Percentiles rank a stretch among this genome's conserved stretches.
These are phyloP conservation scores for Pachycephala philippinensis DNA, from an alignment of 2,113 vertebrate species.

Conservation along the genomic window DNA sequence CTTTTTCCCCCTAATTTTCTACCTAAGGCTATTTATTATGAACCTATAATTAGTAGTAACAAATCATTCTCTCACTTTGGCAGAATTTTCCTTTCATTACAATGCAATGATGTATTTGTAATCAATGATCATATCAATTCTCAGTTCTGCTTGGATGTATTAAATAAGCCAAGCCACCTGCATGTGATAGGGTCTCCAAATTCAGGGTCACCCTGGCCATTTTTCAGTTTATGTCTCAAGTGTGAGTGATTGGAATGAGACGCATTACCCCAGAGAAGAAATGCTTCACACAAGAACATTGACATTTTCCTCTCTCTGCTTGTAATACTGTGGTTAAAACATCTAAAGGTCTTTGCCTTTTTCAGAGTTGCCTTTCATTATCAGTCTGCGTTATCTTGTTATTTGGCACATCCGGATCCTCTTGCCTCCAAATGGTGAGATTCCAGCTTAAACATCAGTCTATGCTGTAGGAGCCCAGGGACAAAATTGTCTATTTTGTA, in stretches of 20 bases:
- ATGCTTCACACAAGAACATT: not conserved
- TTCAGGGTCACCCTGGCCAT: not conserved
- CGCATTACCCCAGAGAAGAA: not conserved
- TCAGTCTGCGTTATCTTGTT: not conserved
- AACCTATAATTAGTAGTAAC: not conserved
- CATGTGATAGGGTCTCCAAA: not conserved
- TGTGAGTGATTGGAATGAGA: not conserved
- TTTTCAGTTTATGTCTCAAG: not conserved
- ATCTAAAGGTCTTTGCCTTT: not conserved
- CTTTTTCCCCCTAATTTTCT: not conserved
- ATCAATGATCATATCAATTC: not conserved
- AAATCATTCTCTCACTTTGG: not conserved
- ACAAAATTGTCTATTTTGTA: rapidly evolving
- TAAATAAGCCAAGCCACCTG: not conserved
- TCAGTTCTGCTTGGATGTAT: not conserved
- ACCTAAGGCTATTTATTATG: not conserved
- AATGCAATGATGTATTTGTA: not conserved
- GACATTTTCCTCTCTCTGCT: not conserved
- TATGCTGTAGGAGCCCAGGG: not conserved
- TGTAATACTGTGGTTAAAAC: not conserved
- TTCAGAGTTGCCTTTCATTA: not conserved
- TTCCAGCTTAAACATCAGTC: not conserved
- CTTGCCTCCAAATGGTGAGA: not conserved
- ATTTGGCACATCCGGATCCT: not conserved
- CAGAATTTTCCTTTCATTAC: not conserved